Base-by-base conservation (phyloP, 2,797 vertebrate species). In the Schizopygopsis pylzovi region DNA sequence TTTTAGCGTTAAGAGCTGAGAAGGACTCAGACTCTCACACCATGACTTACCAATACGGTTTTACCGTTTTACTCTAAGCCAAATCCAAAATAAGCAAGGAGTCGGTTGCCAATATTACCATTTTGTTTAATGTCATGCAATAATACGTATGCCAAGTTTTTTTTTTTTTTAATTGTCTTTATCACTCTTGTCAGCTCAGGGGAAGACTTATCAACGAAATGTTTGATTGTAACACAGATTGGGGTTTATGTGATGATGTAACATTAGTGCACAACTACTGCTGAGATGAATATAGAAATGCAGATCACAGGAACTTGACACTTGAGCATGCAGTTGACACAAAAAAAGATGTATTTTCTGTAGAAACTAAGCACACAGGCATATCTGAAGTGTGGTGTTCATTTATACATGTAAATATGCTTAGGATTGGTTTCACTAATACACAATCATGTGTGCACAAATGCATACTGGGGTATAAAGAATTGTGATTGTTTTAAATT, bases 181-280 rank as follows among this genome's bases (percentile, higher is more conserved):
- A 10, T 90, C 10, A 89, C 71, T 88, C 25, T 91, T 82, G 86
- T 88, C 90, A 96, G 95, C 90, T 91, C 93, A 95, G 88, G 95
- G 95, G 91, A 96, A 95, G 92, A 94, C 88, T 90, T 94, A 95
- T 91, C 92, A 94, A 90, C 95, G 95, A 92, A 95, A 95, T 93
- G 93, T 96, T 92, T 91, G 94, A 92, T 95, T 95, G 93, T 94
- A 94, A 82, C 43, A 43, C 47, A 12, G 49, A 13, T 54, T n/a
- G 67, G 65, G 15, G 9, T 49, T 13, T 22, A 49, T 11, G 73
- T 82, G 56, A 82, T 71, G 65, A 79, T 45, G 49, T 52, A n/a
- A 33, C 77, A 59, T 63, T 25, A 83, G 37, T 63, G 72, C 78
- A 83, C 61, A 59, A 37, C 33, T 70, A 41, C 33, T 20, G 37